phyloP scores from a whole-genome alignment of 2,888 invertebrate species.

The Platycheirus rosarum region DNA sequence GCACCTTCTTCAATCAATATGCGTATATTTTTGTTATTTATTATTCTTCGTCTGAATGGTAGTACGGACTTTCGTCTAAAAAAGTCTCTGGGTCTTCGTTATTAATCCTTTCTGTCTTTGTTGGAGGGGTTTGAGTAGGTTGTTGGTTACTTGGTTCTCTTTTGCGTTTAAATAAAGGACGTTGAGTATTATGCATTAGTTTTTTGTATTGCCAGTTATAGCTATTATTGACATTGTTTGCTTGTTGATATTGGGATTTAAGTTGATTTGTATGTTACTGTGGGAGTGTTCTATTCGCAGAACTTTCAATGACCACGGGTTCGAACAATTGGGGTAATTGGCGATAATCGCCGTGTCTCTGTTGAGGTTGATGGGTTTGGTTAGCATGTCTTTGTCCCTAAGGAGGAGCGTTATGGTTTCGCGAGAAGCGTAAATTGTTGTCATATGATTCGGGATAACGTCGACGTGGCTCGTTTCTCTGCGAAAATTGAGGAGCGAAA shows the following conservation, averaged over 20 bases:
- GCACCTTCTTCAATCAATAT: conserved; percentile 3
- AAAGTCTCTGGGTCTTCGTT: conserved; percentile 26
- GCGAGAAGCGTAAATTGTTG: no score
- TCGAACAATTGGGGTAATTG: background rate
- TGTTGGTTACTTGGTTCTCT: conserved; percentile 13
- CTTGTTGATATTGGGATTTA: no score
- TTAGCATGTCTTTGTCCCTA: no score
- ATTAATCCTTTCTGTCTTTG: conserved; percentile 29
- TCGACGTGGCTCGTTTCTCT: no score
- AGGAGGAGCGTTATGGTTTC: background rate
- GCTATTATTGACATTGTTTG: no score
- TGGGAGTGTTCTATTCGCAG: no score
- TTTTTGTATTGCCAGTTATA: background rate
- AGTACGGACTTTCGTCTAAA: conserved; percentile 19
- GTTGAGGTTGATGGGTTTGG: no score
- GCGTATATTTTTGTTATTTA: conserved; percentile 8
- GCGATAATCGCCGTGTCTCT: no score
- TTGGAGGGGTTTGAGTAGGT: conserved; percentile 11
- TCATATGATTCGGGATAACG: no score
- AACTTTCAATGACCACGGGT: no score
- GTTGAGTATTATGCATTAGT: background rate
- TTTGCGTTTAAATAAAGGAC: conserved; percentile 26
- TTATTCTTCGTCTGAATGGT: conserved; percentile 14
- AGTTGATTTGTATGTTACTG: no score
- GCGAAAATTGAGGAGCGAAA: no score